Evolutionary conservation across 2,113 vertebrate species (phyloP).

Genomic region (Trichomycterus rosablanca): DNA sequence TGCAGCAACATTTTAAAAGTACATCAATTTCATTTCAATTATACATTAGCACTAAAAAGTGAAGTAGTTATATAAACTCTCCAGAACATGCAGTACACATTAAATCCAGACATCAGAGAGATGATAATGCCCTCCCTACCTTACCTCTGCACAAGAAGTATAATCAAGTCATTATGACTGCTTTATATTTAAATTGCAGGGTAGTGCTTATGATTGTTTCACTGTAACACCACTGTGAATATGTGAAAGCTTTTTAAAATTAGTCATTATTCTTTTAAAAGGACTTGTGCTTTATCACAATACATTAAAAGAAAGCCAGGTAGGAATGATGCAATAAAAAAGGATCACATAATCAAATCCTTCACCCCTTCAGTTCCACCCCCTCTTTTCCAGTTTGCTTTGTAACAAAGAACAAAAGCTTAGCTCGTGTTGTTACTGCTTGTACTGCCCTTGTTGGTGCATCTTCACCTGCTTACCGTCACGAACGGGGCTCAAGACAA

Average conservation of each 20-base stretch:
- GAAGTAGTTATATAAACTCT: slow-evolving; percentile 29
- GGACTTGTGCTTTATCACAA: too few relatives aligned
- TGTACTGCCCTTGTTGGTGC: neutral
- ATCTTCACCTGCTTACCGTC: neutral
- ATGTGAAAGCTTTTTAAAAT: neutral
- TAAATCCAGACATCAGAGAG: slow-evolving; percentile 5
- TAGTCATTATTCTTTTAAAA: slow-evolving; percentile 17
- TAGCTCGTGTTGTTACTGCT: neutral
- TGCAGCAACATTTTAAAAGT: slow-evolving; percentile 16
- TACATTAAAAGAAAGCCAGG: too few relatives aligned
- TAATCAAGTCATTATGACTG: slow-evolving; percentile 16
- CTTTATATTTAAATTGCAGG: slow-evolving; percentile 10
- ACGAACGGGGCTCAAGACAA: too few relatives aligned
- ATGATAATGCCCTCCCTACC: slow-evolving; percentile 10
- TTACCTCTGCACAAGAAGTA: slow-evolving; percentile 1
- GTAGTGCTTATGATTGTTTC: neutral
- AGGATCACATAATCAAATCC: neutral
- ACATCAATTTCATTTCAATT: slow-evolving; percentile 17
- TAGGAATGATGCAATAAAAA: too few relatives aligned
- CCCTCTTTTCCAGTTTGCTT: neutral
- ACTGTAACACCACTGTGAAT: neutral
- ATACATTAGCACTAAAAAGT: slow-evolving; percentile 25
- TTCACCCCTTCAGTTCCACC: too few relatives aligned
- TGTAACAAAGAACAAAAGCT: neutral
- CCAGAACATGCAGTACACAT: slow-evolving; percentile 3